Evolutionary conservation across 2,113 vertebrate species (phyloP).

Genomic region (Riparia riparia): DNA sequence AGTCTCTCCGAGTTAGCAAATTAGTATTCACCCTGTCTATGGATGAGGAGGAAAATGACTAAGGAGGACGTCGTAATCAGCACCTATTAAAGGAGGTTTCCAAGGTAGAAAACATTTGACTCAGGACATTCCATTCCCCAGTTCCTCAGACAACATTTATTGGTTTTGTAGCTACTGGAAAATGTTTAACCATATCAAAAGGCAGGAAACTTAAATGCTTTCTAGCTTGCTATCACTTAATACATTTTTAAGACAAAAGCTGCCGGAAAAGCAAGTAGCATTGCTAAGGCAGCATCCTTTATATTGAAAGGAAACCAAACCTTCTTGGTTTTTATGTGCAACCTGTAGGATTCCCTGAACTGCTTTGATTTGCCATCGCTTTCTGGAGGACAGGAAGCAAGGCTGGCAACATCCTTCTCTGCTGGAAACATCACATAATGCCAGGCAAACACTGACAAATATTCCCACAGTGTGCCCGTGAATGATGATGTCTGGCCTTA

Average conservation of each 20-base stretch:
- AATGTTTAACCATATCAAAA: background rate
- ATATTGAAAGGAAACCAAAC: background rate
- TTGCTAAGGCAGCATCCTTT: background rate
- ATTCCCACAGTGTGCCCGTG: background rate
- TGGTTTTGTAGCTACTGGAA: background rate
- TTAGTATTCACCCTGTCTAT: conserved; percentile 24
- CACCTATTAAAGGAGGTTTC: conserved; percentile 18
- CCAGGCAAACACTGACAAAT: background rate
- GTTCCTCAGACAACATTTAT: background rate
- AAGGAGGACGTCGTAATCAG: background rate
- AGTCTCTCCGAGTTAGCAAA: conserved; percentile 1
- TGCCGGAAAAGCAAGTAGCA: background rate
- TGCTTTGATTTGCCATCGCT: background rate
- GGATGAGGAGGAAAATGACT: conserved; percentile 5
- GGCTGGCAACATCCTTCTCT: background rate
- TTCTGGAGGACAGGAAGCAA: conserved; percentile 26
- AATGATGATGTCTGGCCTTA: background rate
- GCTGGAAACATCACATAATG: background rate
- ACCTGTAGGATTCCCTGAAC: conserved; percentile 62
- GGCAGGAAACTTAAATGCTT: background rate
- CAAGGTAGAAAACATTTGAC: background rate
- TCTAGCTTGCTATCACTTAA: background rate
- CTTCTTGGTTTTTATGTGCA: background rate
- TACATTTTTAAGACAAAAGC: conserved; percentile 2
- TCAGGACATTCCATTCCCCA: background rate